Base-by-base conservation (phyloP, 2,113 vertebrate genomes). In the Trinectes maculatus region DNA sequence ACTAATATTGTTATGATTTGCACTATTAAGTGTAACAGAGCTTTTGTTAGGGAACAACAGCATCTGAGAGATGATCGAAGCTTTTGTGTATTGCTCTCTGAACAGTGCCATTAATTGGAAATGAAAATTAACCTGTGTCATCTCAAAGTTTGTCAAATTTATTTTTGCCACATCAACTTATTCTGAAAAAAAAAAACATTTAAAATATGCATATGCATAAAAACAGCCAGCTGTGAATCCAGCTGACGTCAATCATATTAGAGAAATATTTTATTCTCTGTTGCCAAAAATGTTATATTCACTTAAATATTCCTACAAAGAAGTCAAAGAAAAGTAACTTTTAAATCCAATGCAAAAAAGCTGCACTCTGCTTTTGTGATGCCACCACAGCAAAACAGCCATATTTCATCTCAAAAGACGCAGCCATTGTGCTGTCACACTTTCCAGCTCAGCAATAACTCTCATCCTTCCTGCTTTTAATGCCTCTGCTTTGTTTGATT, bases 401-500 rank as follows among this genome's bases (percentile, higher is more conserved):
- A 19, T 44, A 51, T 68, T 18, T 52, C 21, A 3, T 33, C 19
- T 31, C 13, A 59, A 34, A 69, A 57, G 69, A 42, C 12, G 16
- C 39, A 8, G 52, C 37, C 59, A 31, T 59, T 49, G 57, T 13
- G 47, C 56, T 52, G 24, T 72, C 61, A 36, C 10, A 44, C 24
- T 33, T 60, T 42, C 43, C 37, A 44, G 25, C 28, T 6, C 1
- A 7, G n/a, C 36, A 58, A 26, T 3, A 46, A 19, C 39, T 47
- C 36, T 21, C 28, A 19, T 28, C 51, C 57, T 34, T 79, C 36
- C 18, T 52, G n/a, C 18, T 54, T 42, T 74, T 18, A 37, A 49
- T 18, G 39, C 52, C 26, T 66, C 57, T 48, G 13, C n/a, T 76
- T 51, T 48, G 52, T 16, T 36, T 68, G 33, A 52, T 65, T 74